Evolutionary conservation across 2,888 invertebrate species (phyloP), one percentile per base, ranked within the genome.

Genomic region (Polydesmus complanatus): DNA sequence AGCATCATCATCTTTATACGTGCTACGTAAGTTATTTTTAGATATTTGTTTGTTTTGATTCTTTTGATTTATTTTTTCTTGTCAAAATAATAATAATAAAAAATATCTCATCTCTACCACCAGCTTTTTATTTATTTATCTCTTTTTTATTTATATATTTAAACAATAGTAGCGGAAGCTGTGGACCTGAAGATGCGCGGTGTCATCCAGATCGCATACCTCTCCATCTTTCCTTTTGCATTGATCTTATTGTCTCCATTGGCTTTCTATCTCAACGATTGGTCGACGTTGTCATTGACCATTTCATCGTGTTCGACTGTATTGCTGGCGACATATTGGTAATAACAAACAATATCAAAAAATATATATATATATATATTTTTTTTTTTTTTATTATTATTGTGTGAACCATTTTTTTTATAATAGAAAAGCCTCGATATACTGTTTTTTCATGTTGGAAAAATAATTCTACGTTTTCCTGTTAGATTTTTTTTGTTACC

Each of bases 21-120:
- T 56, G 21, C 25, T 56, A 23, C 23, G 56, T 56, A 48, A 56
- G 56, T 51, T 51, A 22, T n/a, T 21, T 48, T 48, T 11, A 48
- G 14, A 18, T 18, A 48, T 18, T 18, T 48, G 48, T 11, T 48
- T 11, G 18, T 48, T 18, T 14, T 11, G 18, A 14, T 48, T 48
- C 11, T 48, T 2, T 54, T 54, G 3, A 54, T 21, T 21, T 2
- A 55, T 27, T 2, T 55, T 25, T 47, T n/a, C 0, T 21, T 21
- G 23, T 21, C n/a, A n/a, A n/a, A n/a, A n/a, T n/a, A n/a, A n/a
- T n/a, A n/a, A n/a, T n/a, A n/a, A n/a, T n/a, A n/a, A n/a, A n/a
- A n/a, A n/a, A n/a, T n/a, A n/a, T n/a, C n/a, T n/a, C n/a, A n/a
- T n/a, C n/a, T n/a, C n/a, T n/a, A n/a, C n/a, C n/a, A n/a, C n/a